Percentiles rank a stretch among this genome's conserved stretches.
phyloP scores from a whole-genome alignment of 2,113 vertebrate species.

The Clarias magur region DNA sequence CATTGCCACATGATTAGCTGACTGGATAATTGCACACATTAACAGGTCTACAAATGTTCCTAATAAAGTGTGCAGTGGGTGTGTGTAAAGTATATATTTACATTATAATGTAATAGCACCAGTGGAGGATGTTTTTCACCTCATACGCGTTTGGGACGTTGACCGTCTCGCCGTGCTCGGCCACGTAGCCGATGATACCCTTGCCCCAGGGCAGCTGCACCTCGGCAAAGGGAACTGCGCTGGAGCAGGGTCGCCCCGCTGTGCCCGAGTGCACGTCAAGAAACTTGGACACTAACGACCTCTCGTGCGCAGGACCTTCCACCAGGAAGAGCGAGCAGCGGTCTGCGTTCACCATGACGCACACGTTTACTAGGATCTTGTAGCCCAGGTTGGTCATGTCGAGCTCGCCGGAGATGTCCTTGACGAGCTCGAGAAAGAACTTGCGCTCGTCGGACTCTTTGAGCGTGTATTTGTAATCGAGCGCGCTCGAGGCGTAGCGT shows the following conservation, averaged over 20 bases:
- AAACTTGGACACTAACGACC: slow-evolving; percentile 94
- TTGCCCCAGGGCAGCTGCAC: slow-evolving; percentile 99
- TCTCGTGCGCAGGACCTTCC: slow-evolving; percentile 87
- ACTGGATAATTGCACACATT: too few relatives aligned
- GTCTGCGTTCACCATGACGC: slow-evolving; percentile 96
- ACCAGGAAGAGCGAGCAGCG: slow-evolving; percentile 94
- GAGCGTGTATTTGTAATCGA: slow-evolving; percentile 95
- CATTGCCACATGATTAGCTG: too few relatives aligned
- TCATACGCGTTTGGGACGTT: slow-evolving; percentile 97
- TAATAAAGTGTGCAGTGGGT: too few relatives aligned
- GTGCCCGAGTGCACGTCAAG: slow-evolving; percentile 96
- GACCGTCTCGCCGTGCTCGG: slow-evolving; percentile 94
- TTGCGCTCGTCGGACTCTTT: slow-evolving; percentile 91
- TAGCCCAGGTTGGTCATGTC: slow-evolving; percentile 93
- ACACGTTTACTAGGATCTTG: slow-evolving; percentile 96
- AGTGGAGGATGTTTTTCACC: slow-evolving; percentile 72
- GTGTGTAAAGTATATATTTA: too few relatives aligned
- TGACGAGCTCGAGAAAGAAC: slow-evolving; percentile 96
- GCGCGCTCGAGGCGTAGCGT: slow-evolving; percentile 89
- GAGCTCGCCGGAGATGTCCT: slow-evolving; percentile 97
- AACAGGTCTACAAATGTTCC: too few relatives aligned
- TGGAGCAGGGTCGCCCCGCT: slow-evolving; percentile 85
- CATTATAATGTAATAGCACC: background rate
- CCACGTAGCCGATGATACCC: slow-evolving; percentile 96
- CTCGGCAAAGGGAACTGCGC: slow-evolving; percentile 80